Base-by-base conservation (phyloP, 2,888 invertebrate species). In the Oasisia sp. region DNA sequence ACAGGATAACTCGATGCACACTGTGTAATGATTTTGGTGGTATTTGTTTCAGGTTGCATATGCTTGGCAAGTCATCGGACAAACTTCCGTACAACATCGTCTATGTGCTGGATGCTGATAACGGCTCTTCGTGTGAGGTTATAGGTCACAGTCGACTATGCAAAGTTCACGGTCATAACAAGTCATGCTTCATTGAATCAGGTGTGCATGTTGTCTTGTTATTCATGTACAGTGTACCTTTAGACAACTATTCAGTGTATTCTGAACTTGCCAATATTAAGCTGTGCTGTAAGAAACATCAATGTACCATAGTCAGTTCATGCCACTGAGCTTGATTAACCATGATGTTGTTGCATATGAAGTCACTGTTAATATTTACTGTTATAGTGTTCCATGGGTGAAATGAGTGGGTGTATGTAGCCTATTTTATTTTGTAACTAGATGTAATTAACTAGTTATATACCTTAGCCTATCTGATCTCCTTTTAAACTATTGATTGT, bases 141-240 rank as follows among this genome's bases (percentile, higher is more conserved):
- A 92, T 95, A 90, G 96, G 95, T 14, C 95, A 95, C 94, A 95
- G 95, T 93, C 94, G 94, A 92, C 92, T 96, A 3, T 94, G 95
- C n/a, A 91, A 94, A 89, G 95, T 96, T 0, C 93, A 94, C 90
- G 95, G 95, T 32, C 94, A 94, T 91, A 56, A 93, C 27, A 92
- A 94, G 7, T 94, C 95, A 32, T 95, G 95, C 93, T 94, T 95
- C 92, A 93, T 96, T n/a, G 96, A 96, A 94, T 95, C 95, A 94
- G 96, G 96, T 96, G 92, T 27, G 74, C 27, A 74, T 74, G n/a
- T 74, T n/a, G 74, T 27, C 11, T 38, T 27, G 19, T 74, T 19
- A 50, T 50, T 50, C 50, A 0, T 50, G 50, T 50, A 50, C 50
- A 7, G 0, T 50, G 50, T 50, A 50, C 50, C 50, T 0, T 50